Percentiles rank a stretch among this genome's conserved stretches.
Evolutionary conservation across 2,888 invertebrate species (phyloP).

Genomic region (Luperina nickerlii): DNA sequence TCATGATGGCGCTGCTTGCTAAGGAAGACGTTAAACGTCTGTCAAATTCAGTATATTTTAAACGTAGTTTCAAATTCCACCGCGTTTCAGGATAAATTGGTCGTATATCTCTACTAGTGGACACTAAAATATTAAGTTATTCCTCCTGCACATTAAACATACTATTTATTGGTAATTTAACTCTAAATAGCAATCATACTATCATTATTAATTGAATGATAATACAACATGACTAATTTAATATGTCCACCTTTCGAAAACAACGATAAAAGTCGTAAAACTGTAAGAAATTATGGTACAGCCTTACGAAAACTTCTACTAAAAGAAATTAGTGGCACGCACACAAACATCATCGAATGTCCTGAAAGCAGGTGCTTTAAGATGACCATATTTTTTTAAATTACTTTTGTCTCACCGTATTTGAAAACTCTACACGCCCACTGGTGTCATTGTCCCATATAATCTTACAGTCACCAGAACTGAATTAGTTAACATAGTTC

Average conservation of each 20-base stretch:
- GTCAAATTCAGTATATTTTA: slow-evolving; percentile 4
- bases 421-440: neutral
- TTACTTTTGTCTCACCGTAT: neutral
- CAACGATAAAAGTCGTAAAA: slow-evolving; percentile 18
- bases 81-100: neutral
- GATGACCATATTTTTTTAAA: neutral
- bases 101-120: neutral
- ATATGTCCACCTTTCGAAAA: slow-evolving; percentile 31
- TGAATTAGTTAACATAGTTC: too few species aligned
- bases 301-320: slow-evolving; percentile 3
- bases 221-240: slow-evolving; percentile 44
- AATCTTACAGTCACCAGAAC: neutral
- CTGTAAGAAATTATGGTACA: slow-evolving; percentile 7
- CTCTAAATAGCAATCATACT: slow-evolving; percentile 47
- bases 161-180: slow-evolving; percentile 54
- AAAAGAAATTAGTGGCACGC: neutral
- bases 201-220: slow-evolving; percentile 49
- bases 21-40: neutral
- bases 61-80: neutral
- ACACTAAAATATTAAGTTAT: slow-evolving; percentile 37
- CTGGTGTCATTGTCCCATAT: too few species aligned
- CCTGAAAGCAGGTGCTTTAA: neutral
- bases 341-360: neutral
- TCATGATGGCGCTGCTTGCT: neutral
- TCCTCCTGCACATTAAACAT: slow-evolving; percentile 38